Conservation (phyloP, 2,888 invertebrate genomes). For the Eudasyphora cyanicolor region DNA sequence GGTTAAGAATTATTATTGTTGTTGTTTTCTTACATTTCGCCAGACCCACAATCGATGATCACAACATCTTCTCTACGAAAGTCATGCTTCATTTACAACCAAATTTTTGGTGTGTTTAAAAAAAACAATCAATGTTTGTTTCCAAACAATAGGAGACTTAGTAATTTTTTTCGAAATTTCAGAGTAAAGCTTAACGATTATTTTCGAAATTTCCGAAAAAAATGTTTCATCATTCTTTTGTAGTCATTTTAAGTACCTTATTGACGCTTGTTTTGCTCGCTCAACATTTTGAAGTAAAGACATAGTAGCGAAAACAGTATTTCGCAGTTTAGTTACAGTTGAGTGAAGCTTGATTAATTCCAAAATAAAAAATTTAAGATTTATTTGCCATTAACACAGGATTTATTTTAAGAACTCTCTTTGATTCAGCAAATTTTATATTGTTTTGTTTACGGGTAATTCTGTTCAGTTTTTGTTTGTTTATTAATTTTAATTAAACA, state of each 20-base stretch:
- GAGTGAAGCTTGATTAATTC: slow-evolving; percentile 41
- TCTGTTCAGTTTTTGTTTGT: not conserved
- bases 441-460: not conserved
- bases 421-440: not conserved
- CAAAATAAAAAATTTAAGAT: slow-evolving; percentile 17
- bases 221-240: not conserved
- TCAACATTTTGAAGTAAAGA: not conserved
- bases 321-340: slow-evolving; percentile 38
- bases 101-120: not conserved
- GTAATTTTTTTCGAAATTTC: not conserved
- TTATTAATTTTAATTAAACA: not conserved
- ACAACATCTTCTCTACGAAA: not conserved
- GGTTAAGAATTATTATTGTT: not conserved
- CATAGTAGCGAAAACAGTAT: not conserved
- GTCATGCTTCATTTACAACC: not conserved
- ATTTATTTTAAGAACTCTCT: slow-evolving; percentile 20
- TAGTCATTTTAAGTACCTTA: too few species aligned
- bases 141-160: not conserved
- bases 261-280: not conserved
- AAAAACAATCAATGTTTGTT: too few species aligned
- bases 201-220: not conserved
- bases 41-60: not conserved
- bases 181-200: too few species aligned
- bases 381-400: slow-evolving; percentile 31
- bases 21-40: slow-evolving; percentile 2